Conservation (phyloP, 1,140 invertebrate genomes). For the Rhysida immarginata region DNA sequence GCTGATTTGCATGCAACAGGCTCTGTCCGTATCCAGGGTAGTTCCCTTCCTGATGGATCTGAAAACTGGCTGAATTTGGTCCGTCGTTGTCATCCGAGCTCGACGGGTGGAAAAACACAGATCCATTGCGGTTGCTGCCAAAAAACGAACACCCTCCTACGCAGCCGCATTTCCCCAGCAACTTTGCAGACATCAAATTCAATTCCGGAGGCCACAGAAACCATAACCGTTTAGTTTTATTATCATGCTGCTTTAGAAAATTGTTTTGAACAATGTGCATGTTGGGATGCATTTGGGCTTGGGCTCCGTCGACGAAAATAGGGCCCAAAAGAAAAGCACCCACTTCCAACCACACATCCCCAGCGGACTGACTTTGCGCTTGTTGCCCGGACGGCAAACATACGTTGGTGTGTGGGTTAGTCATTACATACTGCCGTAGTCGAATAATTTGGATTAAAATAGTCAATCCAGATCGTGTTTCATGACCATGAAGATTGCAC, state of each 20-base stretch:
- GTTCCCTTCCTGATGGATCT: conserved; percentile 39
- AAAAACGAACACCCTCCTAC: conserved; percentile 90
- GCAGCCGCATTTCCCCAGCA: conserved; percentile 75
- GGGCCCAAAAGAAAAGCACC: conserved; percentile 79
- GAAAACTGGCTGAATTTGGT: conserved; percentile 57
- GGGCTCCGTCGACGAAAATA: conserved; percentile 76
- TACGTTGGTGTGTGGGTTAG: conserved; percentile 1
- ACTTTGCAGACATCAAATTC: conserved; percentile 30
- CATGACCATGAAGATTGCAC: conserved; percentile 84
- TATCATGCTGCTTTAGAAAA: conserved; percentile 78
- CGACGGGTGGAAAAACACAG: conserved; percentile 35
- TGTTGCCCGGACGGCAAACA: conserved; percentile 17
- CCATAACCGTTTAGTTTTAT: conserved; percentile 72
- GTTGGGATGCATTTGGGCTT: conserved; percentile 25
- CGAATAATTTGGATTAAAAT: conserved; percentile 62
- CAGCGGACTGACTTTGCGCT: conserved; percentile 12
- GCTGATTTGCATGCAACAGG: conserved; percentile 65
- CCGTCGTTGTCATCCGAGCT: conserved; percentile 71
- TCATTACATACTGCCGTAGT: conserved; percentile 40
- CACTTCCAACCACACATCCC: conserved; percentile 67
- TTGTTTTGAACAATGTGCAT: conserved; percentile 21
- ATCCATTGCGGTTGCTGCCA: conserved; percentile 39
- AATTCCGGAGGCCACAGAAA: conserved; percentile 70
- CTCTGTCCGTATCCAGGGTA: conserved; percentile 84
- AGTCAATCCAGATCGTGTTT: conserved; percentile 79